Percentiles rank a stretch among this genome's conserved stretches.
phyloP scores from a whole-genome alignment of 2,113 vertebrate genomes.

The Eclectus roratus region DNA sequence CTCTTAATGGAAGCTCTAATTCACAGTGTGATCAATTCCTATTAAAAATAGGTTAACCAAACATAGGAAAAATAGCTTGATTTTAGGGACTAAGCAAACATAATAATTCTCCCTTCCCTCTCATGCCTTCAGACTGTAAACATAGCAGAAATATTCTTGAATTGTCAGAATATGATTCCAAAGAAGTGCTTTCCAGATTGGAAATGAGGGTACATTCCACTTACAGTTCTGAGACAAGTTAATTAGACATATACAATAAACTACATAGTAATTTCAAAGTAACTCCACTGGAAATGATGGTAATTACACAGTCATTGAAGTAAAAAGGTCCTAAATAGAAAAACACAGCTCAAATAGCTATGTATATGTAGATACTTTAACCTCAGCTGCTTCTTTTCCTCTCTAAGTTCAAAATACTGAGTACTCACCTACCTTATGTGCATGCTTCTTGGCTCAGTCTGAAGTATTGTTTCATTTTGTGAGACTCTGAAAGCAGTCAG shows the following conservation, averaged over 20 bases:
- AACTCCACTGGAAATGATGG: conserved; percentile 44
- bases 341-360: not conserved
- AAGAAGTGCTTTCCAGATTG: conserved; percentile 15
- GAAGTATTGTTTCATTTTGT: not conserved
- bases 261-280: conserved; percentile 56
- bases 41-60: conserved; percentile 18
- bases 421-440: not conserved
- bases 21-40: conserved; percentile 7
- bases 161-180: not conserved
- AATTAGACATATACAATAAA: conserved; percentile 71
- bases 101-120: not conserved
- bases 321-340: conserved; percentile 48
- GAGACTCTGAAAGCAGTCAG: not conserved
- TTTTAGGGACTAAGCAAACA: not conserved
- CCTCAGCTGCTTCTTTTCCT: not conserved
- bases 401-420: not conserved
- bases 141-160: conserved; percentile 2
- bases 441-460: not conserved
- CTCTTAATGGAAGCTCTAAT: conserved; percentile 9
- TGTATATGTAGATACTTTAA: not conserved
- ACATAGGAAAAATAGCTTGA: conserved; percentile 1
- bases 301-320: conserved; percentile 49
- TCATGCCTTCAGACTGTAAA: conserved; percentile 7
- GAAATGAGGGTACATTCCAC: conserved; percentile 61
- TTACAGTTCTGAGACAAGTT: conserved; percentile 64